phyloP scores from a whole-genome alignment of 1,140 invertebrate species.

The Brachionus rubens region DNA sequence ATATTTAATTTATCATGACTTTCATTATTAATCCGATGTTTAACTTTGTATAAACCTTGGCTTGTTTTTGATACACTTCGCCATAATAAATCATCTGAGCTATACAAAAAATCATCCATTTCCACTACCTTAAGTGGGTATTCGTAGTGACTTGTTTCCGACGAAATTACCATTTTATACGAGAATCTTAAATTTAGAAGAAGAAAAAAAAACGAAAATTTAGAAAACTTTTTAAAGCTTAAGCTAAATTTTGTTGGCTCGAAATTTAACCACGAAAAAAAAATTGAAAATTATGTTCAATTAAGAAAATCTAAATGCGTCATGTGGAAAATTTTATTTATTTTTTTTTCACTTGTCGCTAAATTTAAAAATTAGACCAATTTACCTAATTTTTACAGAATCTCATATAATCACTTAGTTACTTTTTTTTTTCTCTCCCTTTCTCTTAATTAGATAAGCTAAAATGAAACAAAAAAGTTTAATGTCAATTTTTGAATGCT shows the following conservation, averaged over 20 bases:
- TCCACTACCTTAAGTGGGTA: conserved; percentile 13
- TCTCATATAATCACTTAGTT: too few species aligned
- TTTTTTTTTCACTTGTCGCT: neutral
- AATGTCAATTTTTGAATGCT: neutral
- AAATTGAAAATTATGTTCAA: too few species aligned
- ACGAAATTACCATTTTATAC: neutral
- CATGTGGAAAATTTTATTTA: neutral
- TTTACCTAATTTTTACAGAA: too few species aligned
- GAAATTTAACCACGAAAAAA: too few species aligned
- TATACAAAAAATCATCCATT: conserved; percentile 25
- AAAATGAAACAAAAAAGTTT: neutral
- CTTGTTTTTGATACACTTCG: neutral
- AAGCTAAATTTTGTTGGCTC: too few species aligned
- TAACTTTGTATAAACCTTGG: neutral
- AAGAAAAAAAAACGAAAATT: too few species aligned
- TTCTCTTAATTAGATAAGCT: too few species aligned
- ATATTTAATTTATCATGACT: neutral
- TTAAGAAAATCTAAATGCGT: too few species aligned
- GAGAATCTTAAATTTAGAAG: neutral
- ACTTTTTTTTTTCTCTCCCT: too few species aligned
- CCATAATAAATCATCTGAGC: conserved; percentile 24
- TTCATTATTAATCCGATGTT: neutral
- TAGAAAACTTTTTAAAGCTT: too few species aligned
- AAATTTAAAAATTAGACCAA: too few species aligned
- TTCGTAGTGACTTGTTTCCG: neutral